Evolutionary conservation across 2,797 vertebrate species (phyloP), one percentile per base, ranked within the genome.

Genomic region (Parauchenoglanis punctatus): DNA sequence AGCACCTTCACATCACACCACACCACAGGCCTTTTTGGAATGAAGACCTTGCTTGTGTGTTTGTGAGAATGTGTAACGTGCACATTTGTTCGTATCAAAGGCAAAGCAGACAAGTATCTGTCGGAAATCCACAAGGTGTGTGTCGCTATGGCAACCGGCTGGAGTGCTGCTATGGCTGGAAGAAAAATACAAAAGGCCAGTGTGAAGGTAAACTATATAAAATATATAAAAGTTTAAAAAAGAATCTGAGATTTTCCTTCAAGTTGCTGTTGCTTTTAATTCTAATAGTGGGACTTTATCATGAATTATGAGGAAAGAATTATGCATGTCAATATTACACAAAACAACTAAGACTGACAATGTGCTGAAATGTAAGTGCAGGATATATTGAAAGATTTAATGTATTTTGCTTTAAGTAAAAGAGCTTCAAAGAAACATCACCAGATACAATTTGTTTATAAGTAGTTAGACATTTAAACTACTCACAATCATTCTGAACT

Each of bases 141-240:
- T 99, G 99, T 93, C 97, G 86, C 91, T 99, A 97, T 8, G 98
- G 98, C 87, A 94, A 95, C 87, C 96, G 93, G 83, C 84, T 97
- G 88, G 98, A 99, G 92, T 99, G 99, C 92, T 99, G 98, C 94
- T 97, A 98, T 12, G 99, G 98, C 91, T 99, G 99, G 99, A 97
- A 93, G 92, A 97, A 94, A 92, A 98, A 95, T 93, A 96, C 86
- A 89, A 96, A 96, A 92, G 97, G 97, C 85, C 96, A 94, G 84
- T 99, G 99, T 15, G 97, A 99, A 96, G 98, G 99, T 99, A 96
- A 15, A 76, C n/a, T 3, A 54, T 7, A 59, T 49, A 17, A 25
- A 31, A 0, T 72, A 35, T 44, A 20, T 4, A 20, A 10, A 20
- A 3, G 3, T 15, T 81, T 44, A 44, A 7, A 35, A 68, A 68